Evolutionary conservation across 1,140 invertebrate species (phyloP), one percentile per base, ranked within the genome.

Genomic region (Adelges cooleyi): DNA sequence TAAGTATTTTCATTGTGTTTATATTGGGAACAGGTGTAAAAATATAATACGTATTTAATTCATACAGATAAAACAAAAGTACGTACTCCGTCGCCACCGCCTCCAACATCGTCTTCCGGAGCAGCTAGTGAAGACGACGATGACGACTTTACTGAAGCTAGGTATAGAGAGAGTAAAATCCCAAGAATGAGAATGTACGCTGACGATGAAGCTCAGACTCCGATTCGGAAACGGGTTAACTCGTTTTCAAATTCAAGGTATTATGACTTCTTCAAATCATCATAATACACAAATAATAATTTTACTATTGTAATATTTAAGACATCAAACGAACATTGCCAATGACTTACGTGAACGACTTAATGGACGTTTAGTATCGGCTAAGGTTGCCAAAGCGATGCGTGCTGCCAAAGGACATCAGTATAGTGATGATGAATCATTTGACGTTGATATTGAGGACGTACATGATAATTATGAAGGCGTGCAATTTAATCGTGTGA

Each of bases 131-230:
- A 62, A 29, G 56, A 62, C n/a, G 56, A 62, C 0, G 56, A 62
- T 8, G 53, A 56, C 29, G 56, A 62, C 44, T 62, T 20, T 29
- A 62, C 15, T 48, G 56, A 62, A 18, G 42, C 56, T 15, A 62
- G 56, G 13, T 62, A 62, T 22, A 62, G 40, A 48, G 56, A 62
- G 10, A 62, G 56, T 11, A 62, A 62, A 36, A 48, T 62, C 13
- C 56, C 56, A 29, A 48, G 56, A 62, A 62, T 62, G 56, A 40
- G 56, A n/a, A 62, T 62, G 56, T 62, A 62, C 33, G 56, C 56
- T 23, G 56, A 62, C 4, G 56, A 62, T 48, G 56, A 48, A 13
- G 18, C 56, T 20, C 56, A 62, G 18, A 29, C 4, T 48, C 3
- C 18, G n/a, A 62, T 20, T 6, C 42, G 42, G 6, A 62, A 62